These are phyloP conservation scores for Actinostola sp. DNA, from an alignment of 92 coral and sea anemone genomes.

Conservation along the genomic window DNA sequence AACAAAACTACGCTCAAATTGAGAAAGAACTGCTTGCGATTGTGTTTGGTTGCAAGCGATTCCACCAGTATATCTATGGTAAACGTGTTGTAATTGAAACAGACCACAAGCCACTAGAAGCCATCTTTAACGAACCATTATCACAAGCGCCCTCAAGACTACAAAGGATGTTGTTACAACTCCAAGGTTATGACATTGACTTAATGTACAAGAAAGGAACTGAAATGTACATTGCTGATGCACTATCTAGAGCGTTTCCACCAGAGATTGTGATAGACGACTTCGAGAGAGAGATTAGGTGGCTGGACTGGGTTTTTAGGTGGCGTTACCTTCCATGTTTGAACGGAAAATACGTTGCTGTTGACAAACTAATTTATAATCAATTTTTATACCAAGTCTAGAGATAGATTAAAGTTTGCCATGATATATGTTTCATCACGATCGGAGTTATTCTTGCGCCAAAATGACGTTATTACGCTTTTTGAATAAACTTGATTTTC, in stretches of 20 bases:
- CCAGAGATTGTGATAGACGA: constrained; percentile 42
- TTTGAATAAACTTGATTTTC: no score
- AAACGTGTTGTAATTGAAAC: constrained; percentile 37
- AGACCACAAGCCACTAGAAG: constrained; percentile 46
- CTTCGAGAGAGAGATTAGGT: constrained; percentile 50
- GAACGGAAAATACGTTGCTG: constrained; percentile 42
- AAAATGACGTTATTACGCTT: no score
- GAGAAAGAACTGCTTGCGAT: constrained; percentile 55
- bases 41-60: constrained; percentile 40
- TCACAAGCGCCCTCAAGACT: constrained; percentile 39
- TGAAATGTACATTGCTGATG: constrained; percentile 61
- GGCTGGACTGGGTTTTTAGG: no score
- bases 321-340: no score
- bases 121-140: constrained; percentile 25
- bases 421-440: no score
- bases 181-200: constrained; percentile 42
- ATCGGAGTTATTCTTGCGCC: no score
- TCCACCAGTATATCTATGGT: constrained; percentile 50
- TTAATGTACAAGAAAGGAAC: constrained; percentile 34
- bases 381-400: no score
- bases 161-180: constrained; percentile 37
- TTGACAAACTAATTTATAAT: no score
- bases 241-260: constrained; percentile 56
- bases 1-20: constrained; percentile 44
- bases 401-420: no score